Percentiles rank a stretch among this genome's conserved stretches.
phyloP scores from a whole-genome alignment of 2,113 vertebrate genomes.

The Candoia aspera region DNA sequence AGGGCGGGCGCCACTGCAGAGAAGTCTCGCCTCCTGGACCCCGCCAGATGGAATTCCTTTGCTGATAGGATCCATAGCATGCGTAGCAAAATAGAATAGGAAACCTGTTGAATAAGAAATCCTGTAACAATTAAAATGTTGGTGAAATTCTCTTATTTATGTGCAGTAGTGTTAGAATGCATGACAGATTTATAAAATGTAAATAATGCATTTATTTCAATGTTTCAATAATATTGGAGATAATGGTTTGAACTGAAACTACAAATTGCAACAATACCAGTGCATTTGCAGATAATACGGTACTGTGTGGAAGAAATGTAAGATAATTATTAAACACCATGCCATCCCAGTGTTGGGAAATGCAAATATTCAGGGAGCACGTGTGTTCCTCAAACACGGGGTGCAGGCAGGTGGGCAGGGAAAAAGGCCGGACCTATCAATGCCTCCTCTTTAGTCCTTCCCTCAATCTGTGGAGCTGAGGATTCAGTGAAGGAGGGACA shows the following conservation, averaged over 20 bases:
- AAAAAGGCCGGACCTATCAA: background rate
- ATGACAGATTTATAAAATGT: background rate
- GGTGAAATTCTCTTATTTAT: constrained; percentile 1
- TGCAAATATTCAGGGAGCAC: background rate
- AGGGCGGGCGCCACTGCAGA: too few species aligned
- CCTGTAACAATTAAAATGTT: background rate
- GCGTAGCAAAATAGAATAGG: background rate
- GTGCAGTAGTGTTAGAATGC: background rate
- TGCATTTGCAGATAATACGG: background rate
- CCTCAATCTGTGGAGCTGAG: background rate
- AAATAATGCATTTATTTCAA: background rate
- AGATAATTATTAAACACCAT: background rate
- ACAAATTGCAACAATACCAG: background rate
- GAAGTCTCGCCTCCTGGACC: too few species aligned
- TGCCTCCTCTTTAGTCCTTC: background rate
- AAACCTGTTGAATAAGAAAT: background rate
- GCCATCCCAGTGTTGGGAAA: background rate
- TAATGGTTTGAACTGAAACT: background rate
- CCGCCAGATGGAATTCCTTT: too few species aligned
- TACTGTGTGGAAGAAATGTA: background rate
- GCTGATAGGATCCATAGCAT: too few species aligned
- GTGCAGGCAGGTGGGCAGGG: background rate
- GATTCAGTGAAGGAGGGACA: background rate
- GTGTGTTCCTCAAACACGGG: background rate
- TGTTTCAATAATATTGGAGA: background rate